These are phyloP conservation scores for Pithys albifrons DNA, from an alignment of 2,113 vertebrate species.

Conservation along the genomic window DNA sequence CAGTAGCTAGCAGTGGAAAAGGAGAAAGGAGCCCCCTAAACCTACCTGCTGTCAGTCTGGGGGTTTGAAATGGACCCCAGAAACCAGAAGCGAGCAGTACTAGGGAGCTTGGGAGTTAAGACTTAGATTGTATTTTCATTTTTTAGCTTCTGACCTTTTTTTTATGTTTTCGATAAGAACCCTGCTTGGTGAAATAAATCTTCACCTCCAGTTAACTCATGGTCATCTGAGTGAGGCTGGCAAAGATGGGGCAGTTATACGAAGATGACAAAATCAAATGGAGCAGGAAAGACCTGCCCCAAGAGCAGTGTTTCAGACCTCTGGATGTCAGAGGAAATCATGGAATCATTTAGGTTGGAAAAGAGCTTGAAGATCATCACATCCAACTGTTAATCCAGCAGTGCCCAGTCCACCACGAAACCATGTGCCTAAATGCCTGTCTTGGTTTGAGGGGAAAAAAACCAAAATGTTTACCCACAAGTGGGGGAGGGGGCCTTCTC, in stretches of 20 bases:
- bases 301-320: background rate
- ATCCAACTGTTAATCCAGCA: background rate
- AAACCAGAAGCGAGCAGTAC: background rate
- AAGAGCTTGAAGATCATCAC: background rate
- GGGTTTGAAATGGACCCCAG: background rate
- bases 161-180: background rate
- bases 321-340: background rate
- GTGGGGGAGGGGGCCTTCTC: too few species aligned
- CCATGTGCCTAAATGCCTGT: background rate
- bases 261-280: background rate
- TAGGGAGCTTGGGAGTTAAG: background rate
- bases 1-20: background rate
- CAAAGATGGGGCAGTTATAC: accelerated
- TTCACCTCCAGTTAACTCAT: background rate
- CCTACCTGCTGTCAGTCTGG: background rate
- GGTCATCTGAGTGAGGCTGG: background rate
- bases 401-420: background rate
- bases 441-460: too few species aligned
- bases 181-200: background rate
- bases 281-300: background rate
- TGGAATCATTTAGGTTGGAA: background rate
- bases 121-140: background rate
- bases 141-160: background rate
- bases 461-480: too few species aligned
- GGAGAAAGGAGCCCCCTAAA: background rate